Evolutionary conservation across 2,888 invertebrate species (phyloP), one percentile per base, ranked within the genome.

Genomic region (Belgica antarctica): DNA sequence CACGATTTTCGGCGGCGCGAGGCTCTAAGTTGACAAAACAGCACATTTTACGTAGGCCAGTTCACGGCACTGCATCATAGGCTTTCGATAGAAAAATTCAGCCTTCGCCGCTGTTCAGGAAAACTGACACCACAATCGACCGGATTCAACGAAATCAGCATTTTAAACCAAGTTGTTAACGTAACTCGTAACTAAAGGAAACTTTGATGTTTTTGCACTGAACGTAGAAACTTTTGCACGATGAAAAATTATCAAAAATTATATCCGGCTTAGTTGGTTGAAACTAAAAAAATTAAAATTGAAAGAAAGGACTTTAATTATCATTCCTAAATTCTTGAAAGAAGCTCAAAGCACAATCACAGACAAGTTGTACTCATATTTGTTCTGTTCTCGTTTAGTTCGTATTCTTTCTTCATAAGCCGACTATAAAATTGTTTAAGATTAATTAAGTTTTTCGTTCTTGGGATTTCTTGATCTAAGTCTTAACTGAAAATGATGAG

Each of bases 251-350:
- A 52, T 5, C 34, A 31, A 52, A 17, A 22, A 52, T 7, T 52
- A 17, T 19, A n/a, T n/a, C n/a, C n/a, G 22, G 12, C 17, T 22
- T 19, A 52, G 5, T 8, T 52, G 10, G 52, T 22, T 52, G 52
- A n/a, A n/a, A n/a, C n/a, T n/a, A n/a, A n/a, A n/a, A n/a, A n/a
- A n/a, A 22, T 52, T 34, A 34, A 34, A 8, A 7, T 41, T 8
- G 22, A 52, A 3, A 17, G 52, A 19, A 52, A 22, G 5, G 22
- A 22, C 22, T 8, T 52, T 52, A 41, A 41, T 41, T 41, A 41
- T 27, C 59, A 59, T 59, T 59, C 59, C 59, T 59, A 4, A n/a
- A n/a, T n/a, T 59, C 2, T 8, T 31, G 59, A 27, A 59, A 59
- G 25, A 27, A 19, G 59, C 59, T 59, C 25, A 59, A 59, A 59